Evolutionary conservation across 2,797 vertebrate species (phyloP).

Genomic region (Onychomys arenicola): DNA sequence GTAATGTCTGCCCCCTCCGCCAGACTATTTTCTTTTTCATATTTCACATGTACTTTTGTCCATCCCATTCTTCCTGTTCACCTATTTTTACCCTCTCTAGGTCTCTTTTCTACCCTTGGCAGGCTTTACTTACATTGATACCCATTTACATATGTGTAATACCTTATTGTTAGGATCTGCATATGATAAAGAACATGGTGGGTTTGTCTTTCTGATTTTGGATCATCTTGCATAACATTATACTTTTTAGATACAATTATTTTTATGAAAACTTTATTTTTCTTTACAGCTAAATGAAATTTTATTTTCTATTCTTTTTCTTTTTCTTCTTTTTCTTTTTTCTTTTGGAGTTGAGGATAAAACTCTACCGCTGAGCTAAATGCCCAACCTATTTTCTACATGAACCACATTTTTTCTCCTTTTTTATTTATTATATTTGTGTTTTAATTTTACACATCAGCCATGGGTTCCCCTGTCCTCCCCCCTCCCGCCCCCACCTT

Average conservation of each 20-base stretch:
- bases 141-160: background rate
- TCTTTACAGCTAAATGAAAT: background rate
- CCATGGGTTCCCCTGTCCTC: too few relatives aligned
- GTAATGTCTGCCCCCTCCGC: background rate
- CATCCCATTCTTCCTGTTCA: background rate
- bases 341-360: too few relatives aligned
- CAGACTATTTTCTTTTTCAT: background rate
- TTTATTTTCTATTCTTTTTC: too few relatives aligned
- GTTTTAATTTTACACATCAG: too few relatives aligned
- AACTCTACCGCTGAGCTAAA: too few relatives aligned
- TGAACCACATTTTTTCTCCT: background rate
- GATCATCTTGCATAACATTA: background rate
- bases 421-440: too few relatives aligned
- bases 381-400: too few relatives aligned
- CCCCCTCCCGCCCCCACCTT: too few relatives aligned
- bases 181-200: background rate
- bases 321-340: too few relatives aligned
- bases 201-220: background rate
- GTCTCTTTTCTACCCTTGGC: background rate
- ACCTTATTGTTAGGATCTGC: background rate
- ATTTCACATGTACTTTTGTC: background rate
- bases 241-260: background rate
- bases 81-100: background rate
- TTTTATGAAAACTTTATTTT: background rate
- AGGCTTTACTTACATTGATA: background rate